Conservation (phyloP, 2,797 vertebrate genomes). For the Cetoscarus ocellatus region DNA sequence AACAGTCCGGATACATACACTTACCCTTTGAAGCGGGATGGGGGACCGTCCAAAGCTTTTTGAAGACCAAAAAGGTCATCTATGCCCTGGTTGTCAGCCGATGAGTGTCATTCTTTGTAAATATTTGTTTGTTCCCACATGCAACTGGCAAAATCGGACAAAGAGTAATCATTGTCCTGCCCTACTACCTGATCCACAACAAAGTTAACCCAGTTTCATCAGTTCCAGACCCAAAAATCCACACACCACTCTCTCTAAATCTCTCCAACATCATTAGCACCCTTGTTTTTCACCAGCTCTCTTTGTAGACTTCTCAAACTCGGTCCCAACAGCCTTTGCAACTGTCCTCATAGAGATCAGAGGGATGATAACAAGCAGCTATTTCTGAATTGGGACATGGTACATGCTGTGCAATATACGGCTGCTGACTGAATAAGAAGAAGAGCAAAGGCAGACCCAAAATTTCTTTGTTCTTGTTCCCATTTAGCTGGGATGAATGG, state of each 20-base stretch:
- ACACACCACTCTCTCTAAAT: conserved; percentile 52
- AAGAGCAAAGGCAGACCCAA: conserved; percentile 23
- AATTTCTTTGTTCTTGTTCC: conserved; percentile 71
- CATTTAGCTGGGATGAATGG: conserved; percentile 35
- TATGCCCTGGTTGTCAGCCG: background rate
- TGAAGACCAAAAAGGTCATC: background rate
- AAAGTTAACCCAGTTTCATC: conserved; percentile 53
- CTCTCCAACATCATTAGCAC: conserved; percentile 66
- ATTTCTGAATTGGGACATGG: conserved; percentile 72
- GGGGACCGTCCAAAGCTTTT: background rate
- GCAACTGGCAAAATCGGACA: background rate
- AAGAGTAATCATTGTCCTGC: conserved; percentile 22
- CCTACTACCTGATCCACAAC: background rate
- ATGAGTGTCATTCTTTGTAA: conserved; percentile 1
- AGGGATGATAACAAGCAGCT: conserved; percentile 78
- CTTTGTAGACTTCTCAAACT: conserved; percentile 64
- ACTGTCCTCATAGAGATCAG: conserved; percentile 76
- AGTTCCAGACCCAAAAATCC: conserved; percentile 30
- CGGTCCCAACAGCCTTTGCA: conserved; percentile 61
- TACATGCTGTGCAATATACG: conserved; percentile 37
- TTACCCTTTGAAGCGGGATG: background rate
- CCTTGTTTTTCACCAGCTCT: conserved; percentile 56
- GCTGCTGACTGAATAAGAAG: conserved; percentile 30
- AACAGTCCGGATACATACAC: background rate
- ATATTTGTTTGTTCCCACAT: conserved; percentile 30